Percentiles rank a stretch among this genome's conserved stretches.
Evolutionary conservation across 1,140 invertebrate genomes (phyloP).

Genomic region (Colletes latitarsis): DNA sequence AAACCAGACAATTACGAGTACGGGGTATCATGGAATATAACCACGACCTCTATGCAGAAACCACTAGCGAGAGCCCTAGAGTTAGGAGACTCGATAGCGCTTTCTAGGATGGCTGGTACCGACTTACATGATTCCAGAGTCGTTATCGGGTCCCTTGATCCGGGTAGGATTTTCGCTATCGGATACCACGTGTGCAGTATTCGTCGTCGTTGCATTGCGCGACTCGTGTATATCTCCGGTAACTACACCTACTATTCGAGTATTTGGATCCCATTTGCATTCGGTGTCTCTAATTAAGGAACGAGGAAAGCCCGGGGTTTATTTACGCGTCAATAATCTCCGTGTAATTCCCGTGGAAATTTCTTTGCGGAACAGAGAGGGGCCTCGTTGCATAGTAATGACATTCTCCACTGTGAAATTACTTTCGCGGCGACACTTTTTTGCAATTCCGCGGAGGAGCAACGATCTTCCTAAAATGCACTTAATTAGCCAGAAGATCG

Average conservation of each 20-base stretch:
- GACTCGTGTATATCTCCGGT: background rate
- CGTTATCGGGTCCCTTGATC: background rate
- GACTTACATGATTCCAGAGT: background rate
- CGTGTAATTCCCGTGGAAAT: background rate
- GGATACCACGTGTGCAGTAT: background rate
- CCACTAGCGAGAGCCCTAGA: background rate
- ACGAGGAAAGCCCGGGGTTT: background rate
- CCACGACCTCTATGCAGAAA: background rate
- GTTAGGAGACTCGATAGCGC: background rate
- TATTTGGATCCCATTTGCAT: slow-evolving; percentile 23
- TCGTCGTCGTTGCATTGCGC: background rate
- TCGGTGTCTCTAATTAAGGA: slow-evolving; percentile 9
- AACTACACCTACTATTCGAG: background rate
- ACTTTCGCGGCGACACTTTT: slow-evolving; percentile 7
- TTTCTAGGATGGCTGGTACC: background rate
- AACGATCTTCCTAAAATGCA: slow-evolving; percentile 29
- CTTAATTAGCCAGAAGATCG: slow-evolving; percentile 49
- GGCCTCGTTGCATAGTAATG: slow-evolving; percentile 6
- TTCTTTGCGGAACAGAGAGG: background rate
- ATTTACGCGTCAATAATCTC: slow-evolving; percentile 30
- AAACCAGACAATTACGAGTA: too few relatives aligned
- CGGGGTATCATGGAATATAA: too few relatives aligned
- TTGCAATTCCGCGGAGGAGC: slow-evolving; percentile 31
- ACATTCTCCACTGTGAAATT: slow-evolving; percentile 18
- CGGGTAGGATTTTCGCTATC: slow-evolving; percentile 14